phyloP scores from a whole-genome alignment of 2,888 invertebrate genomes.

The Platerodrilus igneus region DNA sequence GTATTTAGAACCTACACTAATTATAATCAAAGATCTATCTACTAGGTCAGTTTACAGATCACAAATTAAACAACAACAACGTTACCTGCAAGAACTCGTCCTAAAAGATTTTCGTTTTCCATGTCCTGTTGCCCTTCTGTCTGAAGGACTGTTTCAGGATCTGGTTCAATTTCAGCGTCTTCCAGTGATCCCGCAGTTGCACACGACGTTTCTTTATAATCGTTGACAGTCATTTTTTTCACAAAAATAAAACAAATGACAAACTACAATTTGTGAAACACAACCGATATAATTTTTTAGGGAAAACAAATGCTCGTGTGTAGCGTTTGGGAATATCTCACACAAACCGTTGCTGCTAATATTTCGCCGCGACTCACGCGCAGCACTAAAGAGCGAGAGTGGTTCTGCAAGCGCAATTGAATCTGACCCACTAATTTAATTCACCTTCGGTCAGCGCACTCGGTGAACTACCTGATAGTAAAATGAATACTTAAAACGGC shows the following conservation, averaged over 20 bases:
- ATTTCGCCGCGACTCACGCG: conserved; percentile 31
- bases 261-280: neutral
- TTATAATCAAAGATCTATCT: conserved; percentile 5
- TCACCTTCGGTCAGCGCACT: conserved; percentile 48
- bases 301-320: conserved; percentile 14
- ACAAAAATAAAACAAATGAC: conserved; percentile 2
- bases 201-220: conserved; percentile 53
- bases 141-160: conserved; percentile 24
- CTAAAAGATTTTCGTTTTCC: conserved; percentile 54
- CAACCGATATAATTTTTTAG: conserved; percentile 2
- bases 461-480: conserved; percentile 23
- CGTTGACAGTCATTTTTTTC: conserved; percentile 54
- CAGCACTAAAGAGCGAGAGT: conserved; percentile 37
- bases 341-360: conserved; percentile 27
- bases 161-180: conserved; percentile 42
- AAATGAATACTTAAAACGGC: neutral
- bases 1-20: conserved; percentile 14
- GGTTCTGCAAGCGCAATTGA: conserved; percentile 31
- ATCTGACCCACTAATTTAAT: conserved; percentile 50
- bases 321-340: conserved; percentile 13
- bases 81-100: conserved; percentile 57
- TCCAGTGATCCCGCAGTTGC: conserved; percentile 44
- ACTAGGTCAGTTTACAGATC: conserved; percentile 12
- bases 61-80: conserved; percentile 5
- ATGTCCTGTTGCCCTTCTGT: conserved; percentile 34